Percentiles rank a stretch among this genome's conserved stretches.
phyloP scores from a whole-genome alignment of 1,140 invertebrate species.

The Hycleus cichorii region DNA sequence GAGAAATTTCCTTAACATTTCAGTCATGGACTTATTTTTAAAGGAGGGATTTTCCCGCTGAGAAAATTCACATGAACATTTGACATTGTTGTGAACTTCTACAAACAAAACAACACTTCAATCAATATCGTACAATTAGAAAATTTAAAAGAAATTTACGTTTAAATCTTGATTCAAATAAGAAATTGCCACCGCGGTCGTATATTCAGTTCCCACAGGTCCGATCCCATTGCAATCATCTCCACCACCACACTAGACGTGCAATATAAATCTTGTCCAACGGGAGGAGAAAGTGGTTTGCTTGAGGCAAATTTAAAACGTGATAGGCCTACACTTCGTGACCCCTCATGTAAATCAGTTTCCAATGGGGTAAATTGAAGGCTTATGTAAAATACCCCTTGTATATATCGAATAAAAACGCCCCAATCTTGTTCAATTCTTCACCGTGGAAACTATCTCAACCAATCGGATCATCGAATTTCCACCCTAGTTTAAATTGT shows the following conservation, averaged over 20 bases:
- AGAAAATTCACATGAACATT: constrained; percentile 1
- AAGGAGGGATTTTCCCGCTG: constrained; percentile 9
- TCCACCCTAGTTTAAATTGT: constrained; percentile 34
- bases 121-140: not conserved
- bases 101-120: not conserved
- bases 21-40: constrained; percentile 18
- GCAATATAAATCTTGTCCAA: too few relatives aligned
- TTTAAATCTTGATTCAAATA: too few relatives aligned
- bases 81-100: not conserved
- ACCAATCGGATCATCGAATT: constrained; percentile 21
- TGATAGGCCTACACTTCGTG: too few relatives aligned
- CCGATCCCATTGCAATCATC: too few relatives aligned
- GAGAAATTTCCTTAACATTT: constrained; percentile 38
- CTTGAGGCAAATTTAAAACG: too few relatives aligned
- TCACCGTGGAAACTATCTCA: constrained; percentile 24
- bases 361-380: constrained; percentile 12
- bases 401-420: constrained; percentile 6
- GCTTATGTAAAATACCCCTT: constrained; percentile 24
- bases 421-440: not conserved
- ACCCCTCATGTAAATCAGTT: constrained; percentile 25
- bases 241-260: too few relatives aligned
- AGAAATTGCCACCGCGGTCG: too few relatives aligned
- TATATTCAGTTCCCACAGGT: too few relatives aligned
- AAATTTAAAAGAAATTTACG: not conserved
- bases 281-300: too few relatives aligned